Percentiles rank a stretch among this genome's conserved stretches.
phyloP scores from a whole-genome alignment of 1,140 invertebrate genomes.

The Zaprionus kolodkinae region DNA sequence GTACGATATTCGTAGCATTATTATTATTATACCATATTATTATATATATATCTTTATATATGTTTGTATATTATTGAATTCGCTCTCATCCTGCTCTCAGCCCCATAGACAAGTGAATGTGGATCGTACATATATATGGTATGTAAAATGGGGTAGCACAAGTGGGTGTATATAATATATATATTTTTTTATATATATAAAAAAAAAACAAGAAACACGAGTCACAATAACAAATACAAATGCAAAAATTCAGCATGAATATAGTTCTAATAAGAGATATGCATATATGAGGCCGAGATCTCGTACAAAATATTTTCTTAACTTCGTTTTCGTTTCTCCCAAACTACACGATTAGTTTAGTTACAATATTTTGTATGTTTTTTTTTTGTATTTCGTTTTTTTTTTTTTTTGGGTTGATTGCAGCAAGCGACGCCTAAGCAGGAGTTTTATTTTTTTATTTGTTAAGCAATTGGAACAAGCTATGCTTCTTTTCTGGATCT shows the following conservation, averaged over 20 bases:
- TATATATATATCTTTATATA: background rate
- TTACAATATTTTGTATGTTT: conserved; percentile 25
- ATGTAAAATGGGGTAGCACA: conserved; percentile 18
- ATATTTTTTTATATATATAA: conserved; percentile 12
- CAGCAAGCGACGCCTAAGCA: conserved; percentile 11
- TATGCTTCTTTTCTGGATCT: conserved; percentile 9
- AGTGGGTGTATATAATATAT: conserved; percentile 10
- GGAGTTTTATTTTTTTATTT: background rate
- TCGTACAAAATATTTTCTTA: conserved; percentile 45
- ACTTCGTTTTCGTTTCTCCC: background rate
- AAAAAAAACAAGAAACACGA: conserved; percentile 27
- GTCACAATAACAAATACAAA: conserved; percentile 52
- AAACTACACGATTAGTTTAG: conserved; percentile 6
- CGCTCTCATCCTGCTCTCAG: conserved; percentile 1
- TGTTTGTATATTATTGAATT: background rate
- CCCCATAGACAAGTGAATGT: background rate
- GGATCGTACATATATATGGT: background rate
- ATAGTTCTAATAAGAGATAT: conserved; percentile 35
- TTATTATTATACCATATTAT: conserved; percentile 16
- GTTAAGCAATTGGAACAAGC: conserved; percentile 10
- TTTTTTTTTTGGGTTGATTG: conserved; percentile 43
- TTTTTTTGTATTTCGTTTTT: conserved; percentile 10
- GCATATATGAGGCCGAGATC: conserved; percentile 52
- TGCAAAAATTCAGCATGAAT: conserved; percentile 47
- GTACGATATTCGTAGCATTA: conserved; percentile 31